Evolutionary conservation across 1,140 invertebrate species (phyloP).

Genomic region (Paraescarpia echinospica): DNA sequence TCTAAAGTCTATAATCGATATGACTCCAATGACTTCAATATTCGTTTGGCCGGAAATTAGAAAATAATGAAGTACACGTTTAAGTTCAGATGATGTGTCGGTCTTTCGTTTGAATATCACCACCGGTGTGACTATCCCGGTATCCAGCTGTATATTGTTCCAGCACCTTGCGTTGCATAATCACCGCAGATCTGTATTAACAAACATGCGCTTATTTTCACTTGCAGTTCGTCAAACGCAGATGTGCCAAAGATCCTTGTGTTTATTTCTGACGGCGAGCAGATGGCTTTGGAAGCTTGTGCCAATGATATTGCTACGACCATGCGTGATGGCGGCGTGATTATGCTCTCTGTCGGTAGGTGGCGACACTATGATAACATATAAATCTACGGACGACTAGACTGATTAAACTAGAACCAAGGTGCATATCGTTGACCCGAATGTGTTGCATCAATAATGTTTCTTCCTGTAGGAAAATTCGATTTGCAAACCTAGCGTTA

Average conservation of each 20-base stretch:
- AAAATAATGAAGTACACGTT: no score
- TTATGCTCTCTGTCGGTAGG: background rate
- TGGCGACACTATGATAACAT: background rate
- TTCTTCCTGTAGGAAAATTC: no score
- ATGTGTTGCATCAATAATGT: no score
- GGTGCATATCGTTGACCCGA: no score
- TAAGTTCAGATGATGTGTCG: no score
- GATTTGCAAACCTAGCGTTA: no score
- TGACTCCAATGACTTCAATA: no score
- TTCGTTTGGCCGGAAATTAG: no score
- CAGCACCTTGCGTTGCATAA: background rate
- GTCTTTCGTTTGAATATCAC: no score
- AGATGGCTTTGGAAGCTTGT: background rate
- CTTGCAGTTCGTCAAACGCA: background rate
- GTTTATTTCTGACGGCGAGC: background rate
- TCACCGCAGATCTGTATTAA: background rate
- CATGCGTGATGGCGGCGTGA: background rate
- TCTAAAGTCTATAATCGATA: no score
- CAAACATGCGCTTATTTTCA: background rate
- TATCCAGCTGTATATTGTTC: background rate
- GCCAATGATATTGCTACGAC: background rate
- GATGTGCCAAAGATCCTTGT: background rate
- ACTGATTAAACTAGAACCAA: no score
- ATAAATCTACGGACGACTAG: background rate
- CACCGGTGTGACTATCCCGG: no score